Evolutionary conservation across 2,113 vertebrate genomes (phyloP).

Genomic region (Pipra filicauda): DNA sequence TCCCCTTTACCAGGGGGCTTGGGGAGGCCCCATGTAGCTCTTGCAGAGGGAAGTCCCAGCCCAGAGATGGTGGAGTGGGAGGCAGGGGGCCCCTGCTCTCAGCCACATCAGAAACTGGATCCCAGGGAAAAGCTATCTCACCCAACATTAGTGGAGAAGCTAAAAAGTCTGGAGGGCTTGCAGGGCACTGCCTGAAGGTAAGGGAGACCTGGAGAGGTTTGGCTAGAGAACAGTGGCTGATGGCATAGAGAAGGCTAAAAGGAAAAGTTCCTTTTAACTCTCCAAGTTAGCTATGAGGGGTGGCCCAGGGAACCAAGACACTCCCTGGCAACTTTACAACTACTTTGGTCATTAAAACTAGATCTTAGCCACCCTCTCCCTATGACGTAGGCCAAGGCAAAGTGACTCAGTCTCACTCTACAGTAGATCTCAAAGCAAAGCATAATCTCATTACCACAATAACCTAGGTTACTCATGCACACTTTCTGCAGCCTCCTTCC

Average conservation of each 20-base stretch:
- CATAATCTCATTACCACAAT: neutral
- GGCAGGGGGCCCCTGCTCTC: neutral
- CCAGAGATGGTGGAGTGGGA: neutral
- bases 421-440: neutral
- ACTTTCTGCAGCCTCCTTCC: constrained; percentile 2
- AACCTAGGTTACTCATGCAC: neutral
- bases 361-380: neutral
- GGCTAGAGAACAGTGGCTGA: neutral
- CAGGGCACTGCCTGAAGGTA: fast-evolving
- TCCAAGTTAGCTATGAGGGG: neutral
- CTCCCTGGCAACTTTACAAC: neutral
- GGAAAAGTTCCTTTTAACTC: neutral
- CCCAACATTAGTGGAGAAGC: neutral
- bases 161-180: neutral
- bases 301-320: neutral
- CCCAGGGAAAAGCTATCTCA: neutral
- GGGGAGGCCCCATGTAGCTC: neutral
- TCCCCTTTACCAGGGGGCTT: neutral
- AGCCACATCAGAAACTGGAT: neutral
- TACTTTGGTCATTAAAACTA: neutral
- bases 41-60: neutral
- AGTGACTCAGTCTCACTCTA: neutral
- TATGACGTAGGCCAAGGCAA: neutral
- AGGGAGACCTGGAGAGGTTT: neutral
- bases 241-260: neutral